phyloP scores from a whole-genome alignment of 2,888 invertebrate genomes.

The Drosophila mimetica region DNA sequence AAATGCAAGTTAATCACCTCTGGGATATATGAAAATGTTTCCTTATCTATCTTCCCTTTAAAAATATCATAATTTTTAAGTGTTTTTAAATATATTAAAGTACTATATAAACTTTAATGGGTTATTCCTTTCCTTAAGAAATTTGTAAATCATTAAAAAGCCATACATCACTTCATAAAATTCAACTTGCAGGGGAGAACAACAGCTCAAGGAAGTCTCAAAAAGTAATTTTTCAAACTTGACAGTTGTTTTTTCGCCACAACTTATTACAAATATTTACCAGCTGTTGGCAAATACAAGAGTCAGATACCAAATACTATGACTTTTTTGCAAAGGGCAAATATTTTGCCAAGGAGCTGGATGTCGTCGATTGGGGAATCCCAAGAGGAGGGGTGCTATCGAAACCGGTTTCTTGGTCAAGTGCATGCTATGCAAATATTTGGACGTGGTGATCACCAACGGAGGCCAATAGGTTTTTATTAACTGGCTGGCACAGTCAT shows the following conservation, averaged over 20 bases:
- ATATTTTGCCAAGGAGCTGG: constrained; percentile 23
- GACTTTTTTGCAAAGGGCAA: constrained; percentile 3
- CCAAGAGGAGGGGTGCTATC: constrained; percentile 11
- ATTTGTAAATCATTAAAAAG: background rate
- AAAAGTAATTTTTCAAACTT: constrained; percentile 7
- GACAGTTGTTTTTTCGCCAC: constrained; percentile 6
- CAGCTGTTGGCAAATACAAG: constrained; percentile 8
- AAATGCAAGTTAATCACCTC: background rate
- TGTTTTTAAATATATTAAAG: no score
- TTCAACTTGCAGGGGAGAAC: background rate
- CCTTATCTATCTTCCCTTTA: background rate
- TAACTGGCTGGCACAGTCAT: constrained; percentile 19
- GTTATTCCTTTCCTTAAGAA: no score
- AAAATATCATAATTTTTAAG: background rate
- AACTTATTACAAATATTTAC: constrained; percentile 17
- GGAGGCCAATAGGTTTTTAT: constrained; percentile 24
- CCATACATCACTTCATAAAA: background rate
- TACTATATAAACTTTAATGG: no score
- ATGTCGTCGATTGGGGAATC: background rate
- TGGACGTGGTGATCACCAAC: constrained; percentile 17
- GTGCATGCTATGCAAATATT: constrained; percentile 41
- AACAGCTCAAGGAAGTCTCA: background rate
- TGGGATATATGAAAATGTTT: background rate
- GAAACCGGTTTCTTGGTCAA: constrained; percentile 29
- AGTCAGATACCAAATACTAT: background rate